phyloP scores from a whole-genome alignment of 1,140 invertebrate species.

The Bombus affinis region DNA sequence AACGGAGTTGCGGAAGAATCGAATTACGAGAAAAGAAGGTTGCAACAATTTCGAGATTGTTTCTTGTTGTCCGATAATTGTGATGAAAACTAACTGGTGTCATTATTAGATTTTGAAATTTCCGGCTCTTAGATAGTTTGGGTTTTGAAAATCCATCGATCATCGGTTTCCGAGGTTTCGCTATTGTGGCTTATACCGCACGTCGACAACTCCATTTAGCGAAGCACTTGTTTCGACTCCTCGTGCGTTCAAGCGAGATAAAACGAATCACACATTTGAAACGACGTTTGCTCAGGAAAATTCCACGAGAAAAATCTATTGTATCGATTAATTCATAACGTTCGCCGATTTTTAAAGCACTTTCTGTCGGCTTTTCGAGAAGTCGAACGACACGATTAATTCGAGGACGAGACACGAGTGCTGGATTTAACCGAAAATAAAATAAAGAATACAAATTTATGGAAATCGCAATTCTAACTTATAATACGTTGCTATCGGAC shows the following conservation, averaged over 20 bases:
- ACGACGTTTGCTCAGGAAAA: constrained; percentile 18
- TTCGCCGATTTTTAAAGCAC: constrained; percentile 1
- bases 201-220: constrained; percentile 14
- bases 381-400: constrained; percentile 4
- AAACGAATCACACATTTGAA: constrained; percentile 23
- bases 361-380: constrained; percentile 1
- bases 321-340: neutral
- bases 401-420: constrained; percentile 42
- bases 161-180: constrained; percentile 2
- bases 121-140: neutral
- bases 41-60: neutral
- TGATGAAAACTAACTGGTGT: no score
- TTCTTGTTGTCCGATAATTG: no score
- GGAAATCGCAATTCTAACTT: constrained; percentile 45
- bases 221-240: constrained; percentile 47
- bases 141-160: neutral
- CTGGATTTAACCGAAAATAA: neutral
- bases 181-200: constrained; percentile 32
- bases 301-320: neutral
- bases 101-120: neutral
- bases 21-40: neutral
- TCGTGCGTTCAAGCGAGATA: constrained; percentile 1
- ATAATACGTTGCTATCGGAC: constrained; percentile 63
- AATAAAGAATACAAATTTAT: neutral
- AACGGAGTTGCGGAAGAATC: no score